Evolutionary conservation across 1,140 invertebrate genomes (phyloP).

Genomic region (Zaprionus inermis): DNA sequence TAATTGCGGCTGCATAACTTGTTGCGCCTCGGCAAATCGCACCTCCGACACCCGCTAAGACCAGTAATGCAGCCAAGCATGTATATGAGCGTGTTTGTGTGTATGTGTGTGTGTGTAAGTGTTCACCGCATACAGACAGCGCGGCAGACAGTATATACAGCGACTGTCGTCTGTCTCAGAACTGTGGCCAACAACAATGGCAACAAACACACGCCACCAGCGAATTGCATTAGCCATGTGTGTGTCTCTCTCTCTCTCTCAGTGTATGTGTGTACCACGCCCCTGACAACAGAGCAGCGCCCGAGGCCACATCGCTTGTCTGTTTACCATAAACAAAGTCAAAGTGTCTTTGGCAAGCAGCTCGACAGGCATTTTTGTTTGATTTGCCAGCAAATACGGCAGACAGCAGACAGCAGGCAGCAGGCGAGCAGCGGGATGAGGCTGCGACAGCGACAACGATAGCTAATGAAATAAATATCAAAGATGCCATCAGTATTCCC

Average conservation of each 20-base stretch:
- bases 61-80: constrained; percentile 23
- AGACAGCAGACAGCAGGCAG: neutral
- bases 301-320: constrained; percentile 67
- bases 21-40: constrained; percentile 58
- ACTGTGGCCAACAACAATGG: constrained; percentile 53
- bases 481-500: constrained; percentile 15
- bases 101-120: constrained; percentile 31
- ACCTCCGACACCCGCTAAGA: constrained; percentile 34
- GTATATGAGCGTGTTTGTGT: constrained; percentile 26
- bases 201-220: constrained; percentile 50
- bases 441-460: neutral
- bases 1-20: constrained; percentile 80
- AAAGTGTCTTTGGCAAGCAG: constrained; percentile 71
- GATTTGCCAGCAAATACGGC: constrained; percentile 56
- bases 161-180: constrained; percentile 69
- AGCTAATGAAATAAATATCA: constrained; percentile 61
- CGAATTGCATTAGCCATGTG: constrained; percentile 66
- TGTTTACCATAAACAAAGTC: constrained; percentile 78
- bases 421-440: no score
- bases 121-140: constrained; percentile 47
- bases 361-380: constrained; percentile 67
- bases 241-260: neutral
- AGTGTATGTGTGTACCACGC: constrained; percentile 3
- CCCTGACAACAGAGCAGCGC: constrained; percentile 16
- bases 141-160: constrained; percentile 34